Percentiles rank a stretch among this genome's conserved stretches.
phyloP scores from a whole-genome alignment of 2,113 vertebrate genomes.

The Elephantulus edwardii region DNA sequence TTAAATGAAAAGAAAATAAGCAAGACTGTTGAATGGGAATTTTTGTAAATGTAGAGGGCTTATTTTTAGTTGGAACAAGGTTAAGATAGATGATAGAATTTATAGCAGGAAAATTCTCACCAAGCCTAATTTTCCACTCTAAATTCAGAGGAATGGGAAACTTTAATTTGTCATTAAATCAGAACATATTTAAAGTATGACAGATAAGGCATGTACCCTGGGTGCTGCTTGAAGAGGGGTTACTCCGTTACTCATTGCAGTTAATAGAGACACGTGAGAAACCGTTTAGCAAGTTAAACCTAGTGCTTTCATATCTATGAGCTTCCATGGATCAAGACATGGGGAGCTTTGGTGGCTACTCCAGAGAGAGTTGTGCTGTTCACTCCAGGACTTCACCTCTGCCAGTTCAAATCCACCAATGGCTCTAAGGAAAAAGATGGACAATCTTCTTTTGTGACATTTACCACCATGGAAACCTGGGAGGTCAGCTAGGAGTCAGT shows the following conservation, averaged over 20 bases:
- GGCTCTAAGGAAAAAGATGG: too few species aligned
- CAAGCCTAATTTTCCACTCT: neutral
- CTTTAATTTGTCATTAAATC: neutral
- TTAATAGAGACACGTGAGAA: neutral
- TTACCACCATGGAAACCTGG: too few species aligned
- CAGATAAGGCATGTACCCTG: neutral
- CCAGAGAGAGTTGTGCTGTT: too few species aligned
- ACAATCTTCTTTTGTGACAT: too few species aligned
- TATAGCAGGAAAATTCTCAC: neutral
- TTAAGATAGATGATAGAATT: constrained; percentile 12
- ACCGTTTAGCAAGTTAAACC: neutral
- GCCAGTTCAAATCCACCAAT: too few species aligned
- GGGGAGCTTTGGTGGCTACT: too few species aligned
- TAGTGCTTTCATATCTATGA: neutral
- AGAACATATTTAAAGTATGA: neutral
- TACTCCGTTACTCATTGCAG: too few species aligned
- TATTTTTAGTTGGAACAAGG: constrained; percentile 34
- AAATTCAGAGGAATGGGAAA: neutral
- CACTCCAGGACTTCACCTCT: too few species aligned
- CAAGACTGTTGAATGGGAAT: neutral
- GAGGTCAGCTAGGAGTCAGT: too few species aligned
- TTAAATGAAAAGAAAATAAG: neutral
- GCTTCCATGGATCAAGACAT: neutral
- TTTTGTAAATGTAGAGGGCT: neutral
- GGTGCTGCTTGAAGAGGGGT: neutral